Evolutionary conservation across 1,140 invertebrate species (phyloP).

Genomic region (Diploscapter pachys): DNA sequence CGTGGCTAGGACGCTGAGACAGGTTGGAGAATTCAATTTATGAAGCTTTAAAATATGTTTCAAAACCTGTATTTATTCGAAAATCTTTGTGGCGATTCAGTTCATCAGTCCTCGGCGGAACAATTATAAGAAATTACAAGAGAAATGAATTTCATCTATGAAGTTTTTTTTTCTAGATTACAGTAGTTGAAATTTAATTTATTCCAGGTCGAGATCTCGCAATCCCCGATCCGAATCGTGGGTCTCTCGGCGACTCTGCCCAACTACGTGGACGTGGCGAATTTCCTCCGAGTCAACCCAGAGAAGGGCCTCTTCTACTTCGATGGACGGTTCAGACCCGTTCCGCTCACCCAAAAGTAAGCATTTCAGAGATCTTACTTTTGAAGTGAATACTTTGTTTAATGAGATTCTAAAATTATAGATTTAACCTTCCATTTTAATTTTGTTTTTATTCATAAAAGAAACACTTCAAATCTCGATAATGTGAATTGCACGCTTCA

Average conservation of each 20-base stretch:
- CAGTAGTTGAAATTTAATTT: neutral
- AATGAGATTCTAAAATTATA: too few relatives aligned
- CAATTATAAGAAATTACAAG: neutral
- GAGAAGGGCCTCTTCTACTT: constrained; percentile 92
- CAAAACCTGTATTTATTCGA: neutral
- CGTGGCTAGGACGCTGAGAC: constrained; percentile 87
- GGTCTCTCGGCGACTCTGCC: constrained; percentile 94
- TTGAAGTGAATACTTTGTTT: neutral
- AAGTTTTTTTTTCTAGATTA: neutral
- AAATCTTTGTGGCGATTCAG: neutral
- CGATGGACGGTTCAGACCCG: constrained; percentile 89
- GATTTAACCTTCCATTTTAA: too few relatives aligned
- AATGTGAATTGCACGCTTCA: too few relatives aligned
- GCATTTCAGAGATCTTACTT: neutral
- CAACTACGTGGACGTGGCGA: constrained; percentile 93
- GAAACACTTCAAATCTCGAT: too few relatives aligned
- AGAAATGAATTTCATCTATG: neutral
- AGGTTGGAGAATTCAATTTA: constrained; percentile 64
- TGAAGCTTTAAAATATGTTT: neutral
- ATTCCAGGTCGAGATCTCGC: constrained; percentile 77
- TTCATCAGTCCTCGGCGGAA: too few relatives aligned
- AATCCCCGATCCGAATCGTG: constrained; percentile 95
- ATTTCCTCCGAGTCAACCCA: constrained; percentile 88
- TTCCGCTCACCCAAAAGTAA: constrained; percentile 77
- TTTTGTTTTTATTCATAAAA: too few relatives aligned